phyloP scores from a whole-genome alignment of 2,797 vertebrate species.

The Antennarius maculatus region DNA sequence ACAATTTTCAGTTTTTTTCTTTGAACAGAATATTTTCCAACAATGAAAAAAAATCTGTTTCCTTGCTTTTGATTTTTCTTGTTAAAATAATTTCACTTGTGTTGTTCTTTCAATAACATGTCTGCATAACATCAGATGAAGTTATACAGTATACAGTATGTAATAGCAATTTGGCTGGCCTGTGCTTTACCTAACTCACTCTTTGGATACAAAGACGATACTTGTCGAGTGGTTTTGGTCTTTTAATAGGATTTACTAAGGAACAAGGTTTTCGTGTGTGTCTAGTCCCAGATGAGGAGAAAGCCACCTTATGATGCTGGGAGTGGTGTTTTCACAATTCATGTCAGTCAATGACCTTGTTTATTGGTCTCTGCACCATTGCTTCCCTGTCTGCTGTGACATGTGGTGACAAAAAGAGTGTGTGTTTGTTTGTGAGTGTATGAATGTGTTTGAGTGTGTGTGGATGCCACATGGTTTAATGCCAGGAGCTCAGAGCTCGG shows the following conservation, averaged over 20 bases:
- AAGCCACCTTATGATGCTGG: background rate
- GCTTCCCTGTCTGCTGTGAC: constrained; percentile 49
- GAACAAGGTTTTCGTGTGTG: too few species aligned
- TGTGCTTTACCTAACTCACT: too few species aligned
- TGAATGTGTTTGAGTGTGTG: constrained; percentile 25
- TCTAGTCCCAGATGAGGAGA: background rate
- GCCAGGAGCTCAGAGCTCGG: constrained; percentile 55
- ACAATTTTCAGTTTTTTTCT: background rate
- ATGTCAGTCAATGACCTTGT: constrained; percentile 55
- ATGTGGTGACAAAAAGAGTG: constrained; percentile 45
- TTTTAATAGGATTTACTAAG: background rate
- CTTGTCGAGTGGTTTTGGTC: background rate
- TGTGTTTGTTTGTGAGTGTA: constrained; percentile 3
- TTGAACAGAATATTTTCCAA: background rate
- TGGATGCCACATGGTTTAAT: constrained; percentile 33
- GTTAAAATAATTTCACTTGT: background rate
- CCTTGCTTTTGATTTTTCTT: background rate
- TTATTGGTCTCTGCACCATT: constrained; percentile 39
- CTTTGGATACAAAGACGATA: background rate
- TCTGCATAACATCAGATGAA: too few species aligned
- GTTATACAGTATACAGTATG: too few species aligned
- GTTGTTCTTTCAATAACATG: too few species aligned
- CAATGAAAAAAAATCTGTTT: background rate
- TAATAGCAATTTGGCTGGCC: too few species aligned
- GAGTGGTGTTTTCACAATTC: constrained; percentile 5